These are phyloP conservation scores for Solea senegalensis DNA, from an alignment of 2,113 vertebrate species.

Conservation along the genomic window DNA sequence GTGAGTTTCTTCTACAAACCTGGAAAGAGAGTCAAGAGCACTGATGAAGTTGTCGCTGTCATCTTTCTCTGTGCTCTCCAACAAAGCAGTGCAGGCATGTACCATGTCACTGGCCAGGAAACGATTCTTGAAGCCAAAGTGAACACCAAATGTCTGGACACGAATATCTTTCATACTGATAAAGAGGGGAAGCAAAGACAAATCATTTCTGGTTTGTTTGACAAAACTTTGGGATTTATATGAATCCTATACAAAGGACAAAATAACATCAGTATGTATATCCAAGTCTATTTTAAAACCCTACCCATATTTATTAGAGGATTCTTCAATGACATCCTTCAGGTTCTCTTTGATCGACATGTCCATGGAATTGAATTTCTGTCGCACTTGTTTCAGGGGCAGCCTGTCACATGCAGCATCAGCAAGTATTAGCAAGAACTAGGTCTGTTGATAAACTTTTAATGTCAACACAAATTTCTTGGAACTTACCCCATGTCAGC, in stretches of 20 bases:
- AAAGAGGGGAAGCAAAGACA: neutral
- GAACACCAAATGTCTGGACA: conserved; percentile 93
- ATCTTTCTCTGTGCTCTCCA: conserved; percentile 90
- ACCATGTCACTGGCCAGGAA: conserved; percentile 95
- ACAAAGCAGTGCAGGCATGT: conserved; percentile 87
- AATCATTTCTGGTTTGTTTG: neutral
- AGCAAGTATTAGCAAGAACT: neutral
- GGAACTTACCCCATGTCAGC: conserved; percentile 93
- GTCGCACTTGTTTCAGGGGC: conserved; percentile 94
- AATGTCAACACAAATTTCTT: neutral
- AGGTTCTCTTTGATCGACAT: conserved; percentile 95
- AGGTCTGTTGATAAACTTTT: neutral
- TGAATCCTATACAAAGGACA: neutral
- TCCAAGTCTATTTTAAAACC: neutral
- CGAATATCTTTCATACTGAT: conserved; percentile 95
- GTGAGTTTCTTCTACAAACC: conserved; percentile 74
- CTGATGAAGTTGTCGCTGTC: conserved; percentile 90
- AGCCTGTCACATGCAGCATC: conserved; percentile 76
- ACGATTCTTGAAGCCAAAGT: conserved; percentile 97
- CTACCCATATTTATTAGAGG: conserved; percentile 96
- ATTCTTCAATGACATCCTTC: conserved; percentile 93
- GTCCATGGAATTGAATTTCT: conserved; percentile 97
- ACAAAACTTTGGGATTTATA: neutral
- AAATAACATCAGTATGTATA: neutral
- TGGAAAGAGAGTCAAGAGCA: conserved; percentile 94